Base-by-base conservation (phyloP, 2,888 invertebrate species). In the Tanytarsus gracilentus region DNA sequence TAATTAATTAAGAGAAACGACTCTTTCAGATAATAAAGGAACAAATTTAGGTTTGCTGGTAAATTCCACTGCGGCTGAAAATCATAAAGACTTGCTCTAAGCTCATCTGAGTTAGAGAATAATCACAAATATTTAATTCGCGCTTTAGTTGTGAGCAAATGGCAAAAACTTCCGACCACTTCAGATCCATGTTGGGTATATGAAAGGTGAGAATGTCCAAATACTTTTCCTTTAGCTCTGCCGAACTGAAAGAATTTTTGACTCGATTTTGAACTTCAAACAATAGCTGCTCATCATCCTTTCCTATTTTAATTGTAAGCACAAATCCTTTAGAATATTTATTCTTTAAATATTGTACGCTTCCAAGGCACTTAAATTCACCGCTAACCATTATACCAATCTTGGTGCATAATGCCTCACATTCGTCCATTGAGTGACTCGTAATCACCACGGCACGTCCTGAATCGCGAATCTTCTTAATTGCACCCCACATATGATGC, bases 401-500 rank as follows among this genome's bases (percentile, higher is more conserved):
- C 6, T 88, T 77, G 2, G 86, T 85, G 71, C 89, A 90, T 33
- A 90, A 75, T 27, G 85, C 86, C 74, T 90, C 88, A 72, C 88
- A 88, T 72, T 90, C 89, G 71, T 86, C 86, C 87, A 90, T 88
- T 70, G 86, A 87, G 74, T 88, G 88, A 48, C 90, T 89, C 14
- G 92, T 92, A 62, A 92, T 77, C 62, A 92, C 78, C 58, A 92
- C 81, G 61, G 87, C 84, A 68, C 81, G 80, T 0, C 90, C 89
- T 2, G 79, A 76, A 62, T 83, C 82, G 44, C 86, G 77, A 36
- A 85, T 80, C 61, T 80, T 78, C 63, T 79, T 78, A 29, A 90
- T 77, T 7, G 84, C 83, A 66, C 85, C 78, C 92, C 92, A 92
- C 11, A 93, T 78, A 62, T 85, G 82, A 60, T 91, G 77, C 66